Evolutionary conservation across 1,140 invertebrate species (phyloP), one percentile per base, ranked within the genome.

Genomic region (Tetragnatha versicolor): DNA sequence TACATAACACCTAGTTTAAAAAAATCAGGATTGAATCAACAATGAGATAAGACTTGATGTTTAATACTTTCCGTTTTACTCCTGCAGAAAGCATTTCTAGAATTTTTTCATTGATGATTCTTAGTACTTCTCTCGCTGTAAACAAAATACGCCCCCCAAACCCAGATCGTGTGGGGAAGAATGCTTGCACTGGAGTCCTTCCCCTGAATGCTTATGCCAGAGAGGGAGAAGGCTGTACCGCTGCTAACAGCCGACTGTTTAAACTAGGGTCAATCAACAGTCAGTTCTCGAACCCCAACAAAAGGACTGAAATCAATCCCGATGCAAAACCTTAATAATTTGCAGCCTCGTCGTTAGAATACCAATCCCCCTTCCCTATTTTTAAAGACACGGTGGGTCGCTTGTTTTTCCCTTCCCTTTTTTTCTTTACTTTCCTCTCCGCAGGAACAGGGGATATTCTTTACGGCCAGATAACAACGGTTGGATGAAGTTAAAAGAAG

Each of bases 361-460:
- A 61, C 55, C 70, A 73, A 73, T 73, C 49, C 27, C 55, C 37
- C n/a, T 60, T 73, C 47, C 55, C 33, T 61, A 69, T 69, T 61
- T 61, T 9, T 17, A 17, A 61, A 29, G 29, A 20, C 14, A 17
- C 47, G 2, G 37, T 39, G 51, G 29, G 33, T 20, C 20, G 25
- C 17, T 72, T 72, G 25, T n/a, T 39, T 17, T 47, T 42, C 22
- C 47, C 17, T 72, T 72, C 35, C 37, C 20, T 17, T 61, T 61
- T 10, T 61, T 55, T 35, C 31, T 29, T 58, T 31, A n/a, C 51
- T 42, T 27, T 49, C n/a, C 3, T 47, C 14, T 73, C 29, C 45
- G 42, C 1, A 14, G 17, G 45, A 33, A 10, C 6, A 25, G 14
- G 45, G n/a, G 39, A 29, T 27, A 27, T 73, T 73, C 55, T 73